Percentiles rank a stretch among this genome's conserved stretches.
These are phyloP conservation scores for Drosophila mulleri DNA, from an alignment of 2,888 invertebrate genomes.

Conservation along the genomic window DNA sequence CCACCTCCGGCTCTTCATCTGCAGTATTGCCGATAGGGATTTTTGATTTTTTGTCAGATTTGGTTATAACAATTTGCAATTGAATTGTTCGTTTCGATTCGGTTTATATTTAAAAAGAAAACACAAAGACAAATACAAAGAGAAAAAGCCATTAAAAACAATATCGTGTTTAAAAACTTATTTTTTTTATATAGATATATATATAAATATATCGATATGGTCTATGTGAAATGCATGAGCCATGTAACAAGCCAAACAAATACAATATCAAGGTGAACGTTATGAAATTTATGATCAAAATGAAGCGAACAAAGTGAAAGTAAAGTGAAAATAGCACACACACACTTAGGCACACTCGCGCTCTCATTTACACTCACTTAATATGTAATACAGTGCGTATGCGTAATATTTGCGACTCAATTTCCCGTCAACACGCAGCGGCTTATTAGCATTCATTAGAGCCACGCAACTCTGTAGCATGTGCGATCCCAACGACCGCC, in stretches of 20 bases:
- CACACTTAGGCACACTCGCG: conserved; percentile 22
- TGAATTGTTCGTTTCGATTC: conserved; percentile 23
- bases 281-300: conserved; percentile 49
- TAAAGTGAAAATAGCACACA: conserved; percentile 50
- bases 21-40: conserved; percentile 29
- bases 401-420: conserved; percentile 61
- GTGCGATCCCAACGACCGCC: background rate
- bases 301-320: conserved; percentile 53
- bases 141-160: conserved; percentile 54
- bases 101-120: conserved; percentile 23
- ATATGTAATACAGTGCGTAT: conserved; percentile 58
- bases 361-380: conserved; percentile 12
- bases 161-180: conserved; percentile 16
- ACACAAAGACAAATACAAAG: conserved; percentile 61
- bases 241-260: conserved; percentile 24
- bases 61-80: conserved; percentile 34
- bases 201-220: conserved; percentile 16
- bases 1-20: conserved; percentile 79
- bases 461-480: conserved; percentile 29
- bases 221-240: conserved; percentile 39
- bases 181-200: conserved; percentile 10
- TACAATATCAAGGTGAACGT: conserved; percentile 30
- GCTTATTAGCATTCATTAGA: conserved; percentile 60
- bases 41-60: conserved; percentile 12
- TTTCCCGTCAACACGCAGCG: conserved; percentile 63